Evolutionary conservation across 1,140 invertebrate species (phyloP), one percentile per base, ranked within the genome.

Genomic region (Drosophila bifasciata): DNA sequence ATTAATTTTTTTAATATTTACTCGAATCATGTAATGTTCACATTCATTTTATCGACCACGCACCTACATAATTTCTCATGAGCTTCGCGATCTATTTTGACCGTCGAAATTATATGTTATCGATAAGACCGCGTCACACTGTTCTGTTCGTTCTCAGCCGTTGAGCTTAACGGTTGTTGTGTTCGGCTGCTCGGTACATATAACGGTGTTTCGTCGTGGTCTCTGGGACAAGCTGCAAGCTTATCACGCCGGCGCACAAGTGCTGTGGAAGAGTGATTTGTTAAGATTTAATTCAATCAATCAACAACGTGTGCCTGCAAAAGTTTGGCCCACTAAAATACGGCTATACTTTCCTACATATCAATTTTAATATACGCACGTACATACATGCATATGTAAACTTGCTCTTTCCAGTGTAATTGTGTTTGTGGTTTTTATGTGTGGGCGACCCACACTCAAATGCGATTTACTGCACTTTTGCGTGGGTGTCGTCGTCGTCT

Each of bases 161-260:
- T 86, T 85, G 72, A 43, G 23, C 52, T 45, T 41, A 52, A 53
- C 64, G 73, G 81, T 85, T 74, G 78, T 79, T 74, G 78, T 79
- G 62, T 53, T 46, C 41, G 19, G 39, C 8, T 36, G n/a, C 28
- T 28, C 51, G 43, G 28, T 13, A 17, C 7, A 23, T 6, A 36
- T 15, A 39, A 49, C 49, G n/a, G 36, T 19, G 23, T 28, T 55
- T 55, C 2, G 51, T 62, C 23, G 55, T 58, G 23, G 58, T 45
- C 46, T 70, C 36, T 66, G 51, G 58, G 25, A 75, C 28, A 66
- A 79, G 66, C 75, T 79, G 70, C 64, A 79, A 57, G 46, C 72
- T 55, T 25, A 49, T 41, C 41, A 40, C 43, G 32, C 43, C 21
- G 49, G 52, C 53, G 58, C 28, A 41, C 5, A 39, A 68, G 73